Percentiles rank a stretch among this genome's conserved stretches.
Conservation (phyloP, 2,888 invertebrate species). For the Tenthredo amoena region DNA sequence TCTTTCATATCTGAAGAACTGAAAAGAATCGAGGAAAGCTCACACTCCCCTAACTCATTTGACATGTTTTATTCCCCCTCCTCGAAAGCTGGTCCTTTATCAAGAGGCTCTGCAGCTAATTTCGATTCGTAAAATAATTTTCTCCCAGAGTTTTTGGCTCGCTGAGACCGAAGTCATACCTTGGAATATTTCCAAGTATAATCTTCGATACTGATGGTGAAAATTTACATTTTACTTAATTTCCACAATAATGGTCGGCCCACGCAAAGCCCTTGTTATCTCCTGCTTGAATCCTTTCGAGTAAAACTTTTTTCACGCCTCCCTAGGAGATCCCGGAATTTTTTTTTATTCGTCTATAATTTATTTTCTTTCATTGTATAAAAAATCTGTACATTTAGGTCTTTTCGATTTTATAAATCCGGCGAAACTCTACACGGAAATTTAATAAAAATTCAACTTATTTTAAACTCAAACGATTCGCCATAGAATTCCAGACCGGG, state of each 20-base stretch:
- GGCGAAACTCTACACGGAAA: background rate
- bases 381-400: background rate
- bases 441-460: constrained; percentile 32
- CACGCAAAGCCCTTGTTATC: constrained; percentile 59
- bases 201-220: constrained; percentile 68
- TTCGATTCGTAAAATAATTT: constrained; percentile 64
- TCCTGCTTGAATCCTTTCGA: constrained; percentile 56
- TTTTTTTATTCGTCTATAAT: background rate
- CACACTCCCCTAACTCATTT: background rate
- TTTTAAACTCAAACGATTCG: background rate
- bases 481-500: background rate
- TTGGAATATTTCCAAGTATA: constrained; percentile 52
- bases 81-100: background rate
- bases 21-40: background rate
- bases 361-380: background rate
- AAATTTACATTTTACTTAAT: constrained; percentile 69
- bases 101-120: background rate
- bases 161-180: background rate
- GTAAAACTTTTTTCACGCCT: constrained; percentile 54
- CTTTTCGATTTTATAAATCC: background rate
- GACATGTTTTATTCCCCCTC: background rate
- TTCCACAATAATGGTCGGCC: constrained; percentile 66
- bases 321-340: background rate
- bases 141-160: constrained; percentile 6
- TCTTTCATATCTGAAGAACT: background rate